Base-by-base conservation (phyloP, 2,797 vertebrate species). In the Eurystomus glaucurus region DNA sequence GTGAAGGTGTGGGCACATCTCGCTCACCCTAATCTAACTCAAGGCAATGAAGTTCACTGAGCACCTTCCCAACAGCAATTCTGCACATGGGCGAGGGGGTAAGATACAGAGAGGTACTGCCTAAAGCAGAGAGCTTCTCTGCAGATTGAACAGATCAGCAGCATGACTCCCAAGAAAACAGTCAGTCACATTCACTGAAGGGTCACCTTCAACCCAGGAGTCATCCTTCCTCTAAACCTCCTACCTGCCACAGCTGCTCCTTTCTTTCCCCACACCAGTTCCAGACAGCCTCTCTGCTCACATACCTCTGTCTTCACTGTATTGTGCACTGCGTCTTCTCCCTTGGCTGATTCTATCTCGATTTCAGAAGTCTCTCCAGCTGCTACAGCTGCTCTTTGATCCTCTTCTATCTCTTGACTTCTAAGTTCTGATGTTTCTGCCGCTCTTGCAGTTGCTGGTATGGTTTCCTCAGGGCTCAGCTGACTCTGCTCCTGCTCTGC, bases 281-380 rank as follows among this genome's bases (percentile, higher is more conserved):
- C 86, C 76, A 94, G 75, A 57, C 60, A 97, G 89, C 83, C 46
- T 90, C 58, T 85, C 92, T 29, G 33, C 75, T 43, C 84, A 96
- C 96, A 89, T 98, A 98, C 98, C 98, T 98, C 98, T 64, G 97
- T 89, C 95, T 98, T 98, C 92, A 98, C 97, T 25, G 96, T 39
- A 75, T 85, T 93, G 54, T 97, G 98, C 55, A 98, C 82, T 18
- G 85, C 35, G 29, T 98, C 98, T 93, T 98, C 97, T 88, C 95
- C 96, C 80, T 98, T 98, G 69, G 97, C 41, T 0, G 88, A 82
- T 39, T 98, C 97, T 85, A 97, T 94, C 76, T 98, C 98, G 48
- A 94, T 85, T 97, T 98, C 98, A 78, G 94, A 84, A 78, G 96
- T 69, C 75, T 98, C 98, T 97, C 96, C 98, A 83, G 92, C n/a